phyloP scores from a whole-genome alignment of 2,113 vertebrate genomes.

The Indicator indicator region DNA sequence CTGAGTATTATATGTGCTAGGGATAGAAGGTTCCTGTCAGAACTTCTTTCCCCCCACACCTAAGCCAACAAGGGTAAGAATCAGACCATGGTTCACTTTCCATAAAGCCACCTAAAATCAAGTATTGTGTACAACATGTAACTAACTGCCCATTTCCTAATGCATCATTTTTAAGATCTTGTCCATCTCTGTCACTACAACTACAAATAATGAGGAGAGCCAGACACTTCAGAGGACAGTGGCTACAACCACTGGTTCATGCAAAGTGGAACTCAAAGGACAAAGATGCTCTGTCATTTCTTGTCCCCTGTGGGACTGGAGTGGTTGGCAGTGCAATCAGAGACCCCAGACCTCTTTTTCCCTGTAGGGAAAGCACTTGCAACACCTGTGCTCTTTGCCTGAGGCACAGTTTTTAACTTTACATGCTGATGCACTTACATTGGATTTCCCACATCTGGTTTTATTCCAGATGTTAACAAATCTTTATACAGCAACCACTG shows the following conservation, averaged over 20 bases:
- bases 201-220: neutral
- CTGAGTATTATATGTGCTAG: neutral
- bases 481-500: neutral
- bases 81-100: neutral
- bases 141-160: neutral
- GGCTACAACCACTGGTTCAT: neutral
- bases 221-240: neutral
- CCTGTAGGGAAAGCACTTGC: neutral
- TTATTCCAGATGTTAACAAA: neutral
- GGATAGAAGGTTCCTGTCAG: neutral
- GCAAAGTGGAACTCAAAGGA: neutral
- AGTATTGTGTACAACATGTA: neutral
- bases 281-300: neutral
- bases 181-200: neutral
- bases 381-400: neutral
- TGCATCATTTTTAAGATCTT: too few species aligned
- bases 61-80: neutral
- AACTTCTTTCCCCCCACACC: neutral
- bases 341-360: neutral
- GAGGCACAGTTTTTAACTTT: neutral
- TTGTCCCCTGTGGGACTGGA: neutral
- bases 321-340: neutral
- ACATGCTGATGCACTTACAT: accelerated
- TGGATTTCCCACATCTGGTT: neutral
- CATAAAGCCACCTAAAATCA: neutral